Evolutionary conservation across 2,888 invertebrate species (phyloP).

Genomic region (Dolomedes plantarius): DNA sequence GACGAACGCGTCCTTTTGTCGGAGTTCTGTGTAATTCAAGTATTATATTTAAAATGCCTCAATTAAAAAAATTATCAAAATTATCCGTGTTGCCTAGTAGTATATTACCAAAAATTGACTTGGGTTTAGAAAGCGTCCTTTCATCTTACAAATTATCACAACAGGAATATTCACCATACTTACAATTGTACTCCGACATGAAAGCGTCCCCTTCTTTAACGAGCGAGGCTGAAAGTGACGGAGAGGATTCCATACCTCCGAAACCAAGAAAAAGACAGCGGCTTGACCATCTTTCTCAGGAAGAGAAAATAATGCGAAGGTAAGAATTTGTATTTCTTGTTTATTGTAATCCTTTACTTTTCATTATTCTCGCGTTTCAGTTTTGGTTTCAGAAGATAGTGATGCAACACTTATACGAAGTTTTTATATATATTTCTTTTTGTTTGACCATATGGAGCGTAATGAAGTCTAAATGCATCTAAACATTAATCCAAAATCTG

Average conservation of each 20-base stretch:
- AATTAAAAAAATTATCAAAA: slow-evolving; percentile 55
- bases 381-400: background rate
- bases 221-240: slow-evolving; percentile 55
- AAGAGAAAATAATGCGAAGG: slow-evolving; percentile 92
- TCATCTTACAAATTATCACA: background rate
- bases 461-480: no score
- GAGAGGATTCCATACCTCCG: slow-evolving; percentile 25
- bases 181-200: slow-evolving; percentile 29
- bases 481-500: no score
- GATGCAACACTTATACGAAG: no score
- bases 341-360: no score
- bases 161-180: slow-evolving; percentile 7
- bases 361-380: no score
- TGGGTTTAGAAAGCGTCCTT: background rate
- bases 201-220: slow-evolving; percentile 13
- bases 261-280: slow-evolving; percentile 83
- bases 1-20: background rate
- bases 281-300: slow-evolving; percentile 89
- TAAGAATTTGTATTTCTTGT: slow-evolving; percentile 79
- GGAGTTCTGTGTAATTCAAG: background rate
- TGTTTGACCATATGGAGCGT: no score
- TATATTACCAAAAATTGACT: slow-evolving; percentile 47
- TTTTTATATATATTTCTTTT: no score
- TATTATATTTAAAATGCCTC: slow-evolving; percentile 41
- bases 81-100: slow-evolving; percentile 8